Conservation (phyloP, 1,140 invertebrate species). For the Apis florea region DNA sequence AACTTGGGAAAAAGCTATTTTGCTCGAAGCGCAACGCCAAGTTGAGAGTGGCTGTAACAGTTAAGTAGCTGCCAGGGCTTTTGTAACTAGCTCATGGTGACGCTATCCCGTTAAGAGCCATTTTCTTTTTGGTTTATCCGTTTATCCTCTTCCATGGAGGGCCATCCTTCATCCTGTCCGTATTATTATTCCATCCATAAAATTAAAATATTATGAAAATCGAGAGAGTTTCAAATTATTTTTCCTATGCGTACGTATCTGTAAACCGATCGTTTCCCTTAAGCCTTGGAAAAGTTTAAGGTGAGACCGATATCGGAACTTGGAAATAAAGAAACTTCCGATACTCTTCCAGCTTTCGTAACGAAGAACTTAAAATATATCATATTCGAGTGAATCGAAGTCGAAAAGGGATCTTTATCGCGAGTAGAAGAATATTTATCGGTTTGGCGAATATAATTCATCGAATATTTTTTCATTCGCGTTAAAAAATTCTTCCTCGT, state of each 20-base stretch:
- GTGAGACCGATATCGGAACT: background rate
- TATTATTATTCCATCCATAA: background rate
- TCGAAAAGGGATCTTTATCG: background rate
- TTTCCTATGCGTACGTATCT: too few species aligned
- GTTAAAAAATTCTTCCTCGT: background rate
- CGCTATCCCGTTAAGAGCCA: background rate
- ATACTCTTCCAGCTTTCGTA: background rate
- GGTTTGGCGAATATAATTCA: background rate
- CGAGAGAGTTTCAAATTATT: background rate
- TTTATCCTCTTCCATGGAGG: too few species aligned
- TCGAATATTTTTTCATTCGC: conserved; percentile 5
- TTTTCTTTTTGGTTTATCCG: background rate
- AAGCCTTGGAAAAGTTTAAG: background rate
- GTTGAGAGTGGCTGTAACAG: conserved; percentile 41
- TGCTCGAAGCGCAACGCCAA: conserved; percentile 49
- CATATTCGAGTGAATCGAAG: background rate
- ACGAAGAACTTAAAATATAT: background rate
- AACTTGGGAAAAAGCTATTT: conserved; percentile 58
- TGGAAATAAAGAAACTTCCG: background rate
- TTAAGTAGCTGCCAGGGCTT: conserved; percentile 57
- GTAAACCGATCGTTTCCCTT: background rate
- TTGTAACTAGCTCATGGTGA: conserved; percentile 15
- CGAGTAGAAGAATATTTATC: background rate
- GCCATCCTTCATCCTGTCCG: too few species aligned
- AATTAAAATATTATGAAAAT: background rate